Evolutionary conservation across 2,888 invertebrate species (phyloP).

Genomic region (Polylopha cassiicola): DNA sequence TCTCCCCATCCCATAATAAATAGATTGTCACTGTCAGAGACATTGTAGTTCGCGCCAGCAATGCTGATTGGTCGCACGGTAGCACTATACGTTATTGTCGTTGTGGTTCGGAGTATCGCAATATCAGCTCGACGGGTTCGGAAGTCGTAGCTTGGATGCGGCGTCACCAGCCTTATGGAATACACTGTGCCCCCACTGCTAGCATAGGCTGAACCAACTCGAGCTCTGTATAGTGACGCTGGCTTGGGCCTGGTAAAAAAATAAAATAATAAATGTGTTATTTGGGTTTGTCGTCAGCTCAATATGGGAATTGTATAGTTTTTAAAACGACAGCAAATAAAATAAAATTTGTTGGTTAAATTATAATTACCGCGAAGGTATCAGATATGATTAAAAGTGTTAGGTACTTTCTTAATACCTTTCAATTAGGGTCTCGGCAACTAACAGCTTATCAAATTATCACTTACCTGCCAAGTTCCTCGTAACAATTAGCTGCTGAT

Average conservation of each 20-base stretch:
- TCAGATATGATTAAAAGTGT: no score
- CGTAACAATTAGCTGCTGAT: slow-evolving; percentile 10
- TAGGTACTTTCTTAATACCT: no score
- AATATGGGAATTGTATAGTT: no score
- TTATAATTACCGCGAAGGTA: no score
- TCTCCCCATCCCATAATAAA: slow-evolving; percentile 14
- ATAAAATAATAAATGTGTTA: no score
- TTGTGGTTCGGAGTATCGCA: slow-evolving; percentile 3
- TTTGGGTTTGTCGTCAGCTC: no score
- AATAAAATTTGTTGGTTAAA: no score
- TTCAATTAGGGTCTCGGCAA: no score
- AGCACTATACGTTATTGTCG: slow-evolving; percentile 5
- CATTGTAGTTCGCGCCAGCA: slow-evolving; percentile 12
- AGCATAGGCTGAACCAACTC: slow-evolving; percentile 9
- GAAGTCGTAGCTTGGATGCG: slow-evolving; percentile 9
- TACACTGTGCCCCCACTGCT: slow-evolving; percentile 8
- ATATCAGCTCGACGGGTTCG: slow-evolving; percentile 8
- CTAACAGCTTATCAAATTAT: no score
- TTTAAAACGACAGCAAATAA: no score
- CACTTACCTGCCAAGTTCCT: slow-evolving; percentile 3
- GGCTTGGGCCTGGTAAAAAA: slow-evolving; percentile 17
- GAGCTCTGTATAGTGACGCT: slow-evolving; percentile 8
- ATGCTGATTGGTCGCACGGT: slow-evolving; percentile 7
- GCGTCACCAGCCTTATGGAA: slow-evolving; percentile 3
- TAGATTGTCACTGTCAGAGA: slow-evolving; percentile 8